These are phyloP conservation scores for Drepana falcataria DNA, from an alignment of 2,888 invertebrate species.

Conservation along the genomic window DNA sequence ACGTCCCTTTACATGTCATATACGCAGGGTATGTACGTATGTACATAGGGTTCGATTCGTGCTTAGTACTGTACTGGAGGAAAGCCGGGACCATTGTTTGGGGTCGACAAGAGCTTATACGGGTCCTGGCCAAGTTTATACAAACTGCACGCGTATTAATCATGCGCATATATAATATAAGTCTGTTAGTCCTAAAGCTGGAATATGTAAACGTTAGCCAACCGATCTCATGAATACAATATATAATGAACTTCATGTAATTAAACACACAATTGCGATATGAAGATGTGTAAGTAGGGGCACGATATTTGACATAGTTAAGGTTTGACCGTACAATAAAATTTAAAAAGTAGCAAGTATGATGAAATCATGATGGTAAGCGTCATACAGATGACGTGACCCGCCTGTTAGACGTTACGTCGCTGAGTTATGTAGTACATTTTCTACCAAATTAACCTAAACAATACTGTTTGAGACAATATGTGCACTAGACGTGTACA, in stretches of 20 bases:
- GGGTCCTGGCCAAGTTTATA: conserved; percentile 7
- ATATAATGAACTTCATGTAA: conserved; percentile 3
- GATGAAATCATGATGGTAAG: too few relatives aligned
- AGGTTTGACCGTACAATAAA: too few relatives aligned
- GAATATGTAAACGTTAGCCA: neutral
- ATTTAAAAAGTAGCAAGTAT: too few relatives aligned
- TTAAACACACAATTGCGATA: neutral
- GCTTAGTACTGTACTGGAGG: neutral
- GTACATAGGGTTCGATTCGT: neutral
- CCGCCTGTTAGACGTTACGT: too few relatives aligned
- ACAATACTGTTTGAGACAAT: too few relatives aligned
- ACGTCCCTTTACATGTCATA: too few relatives aligned
- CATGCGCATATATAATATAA: neutral
- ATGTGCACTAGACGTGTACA: too few relatives aligned
- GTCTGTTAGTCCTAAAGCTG: neutral
- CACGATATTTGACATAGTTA: too few relatives aligned
- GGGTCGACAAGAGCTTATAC: conserved; percentile 1
- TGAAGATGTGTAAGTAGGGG: too few relatives aligned
- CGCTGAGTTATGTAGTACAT: too few relatives aligned
- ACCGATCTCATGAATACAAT: neutral
- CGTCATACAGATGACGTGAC: too few relatives aligned
- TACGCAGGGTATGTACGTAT: neutral
- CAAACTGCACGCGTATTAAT: conserved; percentile 5
- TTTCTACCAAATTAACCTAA: too few relatives aligned
- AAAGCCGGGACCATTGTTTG: conserved; percentile 1